Evolutionary conservation across 1,140 invertebrate genomes (phyloP).

Genomic region (Drosophila repletoides): DNA sequence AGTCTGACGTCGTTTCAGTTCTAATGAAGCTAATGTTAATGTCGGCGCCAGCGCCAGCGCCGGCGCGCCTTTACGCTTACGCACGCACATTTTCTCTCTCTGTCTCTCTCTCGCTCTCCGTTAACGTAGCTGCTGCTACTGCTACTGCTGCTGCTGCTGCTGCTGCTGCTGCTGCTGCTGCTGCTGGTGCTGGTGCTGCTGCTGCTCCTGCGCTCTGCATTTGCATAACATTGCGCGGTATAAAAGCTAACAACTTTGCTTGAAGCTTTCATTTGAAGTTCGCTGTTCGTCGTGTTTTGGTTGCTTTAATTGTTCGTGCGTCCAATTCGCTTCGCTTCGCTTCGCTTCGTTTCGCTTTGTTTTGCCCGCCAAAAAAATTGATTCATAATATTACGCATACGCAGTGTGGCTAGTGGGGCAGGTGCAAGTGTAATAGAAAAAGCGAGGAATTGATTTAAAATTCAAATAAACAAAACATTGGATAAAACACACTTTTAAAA

Average conservation of each 20-base stretch:
- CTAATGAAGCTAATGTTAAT: not conserved
- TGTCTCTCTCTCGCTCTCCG: not conserved
- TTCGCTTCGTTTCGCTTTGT: no score
- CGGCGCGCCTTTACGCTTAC: slow-evolving; percentile 40
- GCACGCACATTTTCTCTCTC: slow-evolving; percentile 12
- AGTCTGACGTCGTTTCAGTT: slow-evolving; percentile 10
- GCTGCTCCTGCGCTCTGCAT: slow-evolving; percentile 41
- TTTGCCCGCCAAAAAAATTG: slow-evolving; percentile 38
- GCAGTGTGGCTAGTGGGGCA: slow-evolving; percentile 48
- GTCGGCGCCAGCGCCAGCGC: slow-evolving; percentile 8
- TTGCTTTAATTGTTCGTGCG: slow-evolving; percentile 20
- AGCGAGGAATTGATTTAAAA: not conserved
- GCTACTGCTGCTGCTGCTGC: slow-evolving; percentile 14
- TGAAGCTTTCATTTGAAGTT: slow-evolving; percentile 57
- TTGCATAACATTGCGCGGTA: slow-evolving; percentile 55
- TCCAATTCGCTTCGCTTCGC: no score
- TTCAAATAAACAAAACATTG: not conserved
- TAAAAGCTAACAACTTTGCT: slow-evolving; percentile 58
- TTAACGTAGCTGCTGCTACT: slow-evolving; percentile 10
- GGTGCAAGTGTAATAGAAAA: slow-evolving; percentile 13
- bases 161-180: slow-evolving; percentile 21
- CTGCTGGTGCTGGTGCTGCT: slow-evolving; percentile 22
- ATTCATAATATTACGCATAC: slow-evolving; percentile 58
- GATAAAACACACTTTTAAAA: slow-evolving; percentile 43
- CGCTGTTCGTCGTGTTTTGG: slow-evolving; percentile 45